Conservation (phyloP, 2,888 invertebrate species). For the Limenitis arthemis region DNA sequence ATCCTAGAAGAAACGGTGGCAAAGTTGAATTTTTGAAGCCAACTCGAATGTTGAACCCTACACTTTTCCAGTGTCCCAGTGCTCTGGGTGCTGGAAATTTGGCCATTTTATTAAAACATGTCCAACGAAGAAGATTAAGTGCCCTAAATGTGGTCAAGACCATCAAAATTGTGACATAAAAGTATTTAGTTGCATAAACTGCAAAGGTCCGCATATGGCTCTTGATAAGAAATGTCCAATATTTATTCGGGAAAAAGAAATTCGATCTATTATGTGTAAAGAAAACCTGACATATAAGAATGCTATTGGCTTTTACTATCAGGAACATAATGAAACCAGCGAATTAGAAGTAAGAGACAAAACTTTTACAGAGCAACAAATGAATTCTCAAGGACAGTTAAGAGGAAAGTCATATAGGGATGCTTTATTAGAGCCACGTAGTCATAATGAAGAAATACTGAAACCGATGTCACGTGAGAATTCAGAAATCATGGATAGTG, state of each 20-base stretch:
- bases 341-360: background rate
- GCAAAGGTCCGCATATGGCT: slow-evolving; percentile 13
- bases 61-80: background rate
- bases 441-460: background rate
- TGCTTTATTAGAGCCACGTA: background rate
- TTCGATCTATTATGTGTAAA: slow-evolving; percentile 11
- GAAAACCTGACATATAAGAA: slow-evolving; percentile 2
- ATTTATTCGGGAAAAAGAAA: slow-evolving; percentile 17
- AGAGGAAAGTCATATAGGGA: background rate
- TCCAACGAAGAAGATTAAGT: background rate
- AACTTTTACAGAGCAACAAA: background rate
- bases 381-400: background rate
- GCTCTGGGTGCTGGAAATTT: slow-evolving; percentile 6
- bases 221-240: slow-evolving; percentile 14
- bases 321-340: background rate
- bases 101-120: background rate
- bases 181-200: slow-evolving; percentile 12
- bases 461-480: no score
- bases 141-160: slow-evolving; percentile 5
- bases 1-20: background rate
- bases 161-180: background rate
- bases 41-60: background rate
- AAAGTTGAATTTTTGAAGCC: background rate
- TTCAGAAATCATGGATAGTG: no score
- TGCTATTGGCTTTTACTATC: background rate